Conservation (phyloP, 2,888 invertebrate species). For the Pseudoips prasinana region DNA sequence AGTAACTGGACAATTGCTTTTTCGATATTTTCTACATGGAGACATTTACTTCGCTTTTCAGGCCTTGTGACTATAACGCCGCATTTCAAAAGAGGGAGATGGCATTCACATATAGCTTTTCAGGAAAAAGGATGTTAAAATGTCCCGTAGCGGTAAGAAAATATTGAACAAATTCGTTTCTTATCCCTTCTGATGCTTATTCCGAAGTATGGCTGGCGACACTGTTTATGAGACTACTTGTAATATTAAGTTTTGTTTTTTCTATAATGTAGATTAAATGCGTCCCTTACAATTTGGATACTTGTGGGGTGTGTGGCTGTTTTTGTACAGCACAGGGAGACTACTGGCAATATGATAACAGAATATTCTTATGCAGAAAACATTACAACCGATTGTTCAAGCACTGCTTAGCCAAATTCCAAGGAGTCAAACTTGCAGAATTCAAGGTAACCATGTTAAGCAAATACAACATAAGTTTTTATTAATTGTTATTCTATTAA, state of each 20-base stretch:
- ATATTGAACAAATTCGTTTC: neutral
- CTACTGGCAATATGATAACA: conserved; percentile 81
- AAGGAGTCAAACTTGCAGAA: conserved; percentile 63
- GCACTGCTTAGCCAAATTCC: conserved; percentile 66
- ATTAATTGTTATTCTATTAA: too few relatives aligned
- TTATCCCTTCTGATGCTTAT: too few relatives aligned
- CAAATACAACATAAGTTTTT: neutral
- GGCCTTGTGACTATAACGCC: conserved; percentile 69
- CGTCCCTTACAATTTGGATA: conserved; percentile 73
- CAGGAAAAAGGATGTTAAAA: conserved; percentile 58
- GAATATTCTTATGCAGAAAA: conserved; percentile 68
- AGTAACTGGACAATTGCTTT: too few relatives aligned
- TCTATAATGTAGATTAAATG: conserved; percentile 68
- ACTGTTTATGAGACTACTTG: too few relatives aligned
- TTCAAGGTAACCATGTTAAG: conserved; percentile 63
- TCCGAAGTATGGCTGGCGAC: too few relatives aligned
- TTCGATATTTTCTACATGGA: too few relatives aligned
- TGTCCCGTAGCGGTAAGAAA: conserved; percentile 64
- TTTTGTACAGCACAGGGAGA: conserved; percentile 79
- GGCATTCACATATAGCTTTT: conserved; percentile 68
- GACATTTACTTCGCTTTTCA: conserved; percentile 33
- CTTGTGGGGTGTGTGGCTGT: conserved; percentile 67
- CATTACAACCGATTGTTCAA: conserved; percentile 66
- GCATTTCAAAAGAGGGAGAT: conserved; percentile 57
- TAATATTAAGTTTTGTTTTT: too few relatives aligned